Evolutionary conservation across 2,797 vertebrate species (phyloP), one percentile per base, ranked within the genome.

Genomic region (Sebastes elongatus): DNA sequence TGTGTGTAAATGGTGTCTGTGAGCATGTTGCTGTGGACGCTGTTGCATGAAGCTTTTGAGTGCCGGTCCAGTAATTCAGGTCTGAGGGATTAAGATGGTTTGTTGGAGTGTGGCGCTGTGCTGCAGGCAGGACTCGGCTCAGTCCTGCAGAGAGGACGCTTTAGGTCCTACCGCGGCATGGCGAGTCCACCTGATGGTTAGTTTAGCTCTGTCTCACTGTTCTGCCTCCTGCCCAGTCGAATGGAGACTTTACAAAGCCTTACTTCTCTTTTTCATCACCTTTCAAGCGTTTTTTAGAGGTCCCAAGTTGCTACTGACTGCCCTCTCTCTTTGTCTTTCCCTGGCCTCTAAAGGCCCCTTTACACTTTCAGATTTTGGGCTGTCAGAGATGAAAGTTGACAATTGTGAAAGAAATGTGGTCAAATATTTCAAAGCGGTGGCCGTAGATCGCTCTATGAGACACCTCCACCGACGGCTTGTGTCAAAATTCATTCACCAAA

Each of bases 71-170:
- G 83, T 87, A 76, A 83, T 75, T 80, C 71, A 70, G 78, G 76
- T 84, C 64, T 83, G 59, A 80, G 62, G 85, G 82, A 88, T 90
- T 82, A 84, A 10, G 66, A 57, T 55, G 63, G 86, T 76, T 67
- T 77, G 81, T 20, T 66, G 60, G 72, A 71, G 74, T 55, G 71
- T 38, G 59, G 73, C 23, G 33, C 74, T 76, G 75, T 85, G 86
- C 71, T 57, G 71, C 76, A 77, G 71, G 80, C 82, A 63, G 76
- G 78, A 46, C 30, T 53, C 65, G 14, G 71, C 70, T 70, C 78
- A 32, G 66, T 70, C 80, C 78, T 86, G 80, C 83, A 76, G 86
- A 76, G 82, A 69, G 60, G 73, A 81, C 46, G 23, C 74, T 85
- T 80, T 59, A 72, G 78, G 81, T 75, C 87, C 79, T 61, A 63